Evolutionary conservation across 2,113 vertebrate genomes (phyloP), one percentile per base, ranked within the genome.

Genomic region (Ahaetulla prasina): DNA sequence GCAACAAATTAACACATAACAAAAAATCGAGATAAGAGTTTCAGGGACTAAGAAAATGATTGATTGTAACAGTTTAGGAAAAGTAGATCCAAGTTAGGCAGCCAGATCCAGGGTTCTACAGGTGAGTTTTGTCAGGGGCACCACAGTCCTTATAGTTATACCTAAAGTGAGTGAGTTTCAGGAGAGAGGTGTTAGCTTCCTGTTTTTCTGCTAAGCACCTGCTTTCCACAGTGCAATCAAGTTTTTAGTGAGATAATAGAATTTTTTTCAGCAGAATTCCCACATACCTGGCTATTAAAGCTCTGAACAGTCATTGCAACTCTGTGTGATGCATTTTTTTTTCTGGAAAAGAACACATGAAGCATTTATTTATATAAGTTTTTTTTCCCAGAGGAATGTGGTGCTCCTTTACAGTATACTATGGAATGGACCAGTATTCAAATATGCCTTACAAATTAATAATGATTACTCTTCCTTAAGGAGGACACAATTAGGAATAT

Each of bases 11-110:
- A 16, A 50, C 85, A 86, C 45, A 50, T 49, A 86, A 20, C 39
- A n/a, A 49, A 18, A 25, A 85, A 89, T 47, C 45, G 16, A 30
- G 39, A 35, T 30, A 35, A 23, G 11, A 8, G 43, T 30, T 16
- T 7, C 8, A 18, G 43, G 8, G 18, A n/a, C 43, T 39, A 18
- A 80, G 74, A 43, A 80, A 43, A 39, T 39, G 8, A 14, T 53
- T 20, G 85, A 8, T 52, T 10, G 14, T 22, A 43, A 55, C 6
- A n/a, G 12, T 25, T 8, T 10, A 27, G 53, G 55, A 30, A 49
- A 20, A 0, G 20, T 12, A 2, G 7, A 2, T 68, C 47, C 8
- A n/a, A 1, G 57, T 3, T 14, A 6, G 49, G 0, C 0, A 3
- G 0, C 25, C 2, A 18, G 3, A 52, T 30, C 4, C 3, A 3